Evolutionary conservation across 2,888 invertebrate species (phyloP), one percentile per base, ranked within the genome.

Genomic region (Petrolisthes cinctipes): DNA sequence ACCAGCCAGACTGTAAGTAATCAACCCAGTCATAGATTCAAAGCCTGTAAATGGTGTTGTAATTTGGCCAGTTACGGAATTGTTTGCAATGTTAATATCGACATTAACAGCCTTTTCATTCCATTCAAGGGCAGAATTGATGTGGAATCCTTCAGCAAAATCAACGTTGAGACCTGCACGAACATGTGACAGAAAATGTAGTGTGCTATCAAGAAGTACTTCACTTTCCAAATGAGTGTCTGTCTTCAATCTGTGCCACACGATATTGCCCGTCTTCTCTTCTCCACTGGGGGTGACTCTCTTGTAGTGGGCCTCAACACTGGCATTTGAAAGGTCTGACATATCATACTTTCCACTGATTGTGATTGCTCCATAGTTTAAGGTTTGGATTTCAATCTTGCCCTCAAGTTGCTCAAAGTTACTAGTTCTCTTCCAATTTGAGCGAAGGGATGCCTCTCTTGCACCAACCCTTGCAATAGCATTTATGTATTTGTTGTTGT

Each of bases 31-130:
- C 4, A 86, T 86, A 17, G 53, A 54, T 75, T 86, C 88, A 79
- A 89, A 89, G 54, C 78, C 75, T 82, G 57, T 51, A 61, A 86
- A 86, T 23, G 89, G 89, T 37, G 89, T 89, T 4, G 83, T 86
- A n/a, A 90, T 66, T 73, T 79, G 51, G 5, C 71, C 66, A 17
- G 82, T 73, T 11, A 88, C 71, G 11, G 82, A 66, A 17, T 82
- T 82, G 11, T 51, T 54, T 17, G 71, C 61, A 9, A 89, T 68
- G 23, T 89, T 82, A 4, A 90, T 51, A 4, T 54, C 37, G 5
- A 82, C 17, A 7, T 75, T 81, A 51, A 88, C 61, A 57, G 53
- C 17, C 73, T 86, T 85, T 3, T 89, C 87, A 54, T 78, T 79
- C 23, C 51, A n/a, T 7, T 88, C 83, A 37, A 88, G 54, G 0